Conservation (phyloP, 1,140 invertebrate genomes). For the Drosophila cardini region DNA sequence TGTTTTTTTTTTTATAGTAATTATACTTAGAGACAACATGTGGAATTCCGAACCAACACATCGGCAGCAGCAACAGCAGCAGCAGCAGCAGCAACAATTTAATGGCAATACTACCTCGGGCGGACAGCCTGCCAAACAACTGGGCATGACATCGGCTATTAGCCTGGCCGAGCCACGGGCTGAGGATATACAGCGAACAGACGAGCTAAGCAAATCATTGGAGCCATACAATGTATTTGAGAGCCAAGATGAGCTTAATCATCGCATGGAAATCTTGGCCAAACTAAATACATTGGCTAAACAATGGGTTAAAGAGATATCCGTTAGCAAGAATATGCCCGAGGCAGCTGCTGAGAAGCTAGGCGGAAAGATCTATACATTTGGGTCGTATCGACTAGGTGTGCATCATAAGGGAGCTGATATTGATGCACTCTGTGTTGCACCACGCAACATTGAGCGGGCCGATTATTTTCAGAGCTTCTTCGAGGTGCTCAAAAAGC, state of each 20-base stretch:
- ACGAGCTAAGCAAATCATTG: slow-evolving; percentile 92
- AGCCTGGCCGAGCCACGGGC: slow-evolving; percentile 94
- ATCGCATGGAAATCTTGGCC: slow-evolving; percentile 92
- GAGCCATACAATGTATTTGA: slow-evolving; percentile 97
- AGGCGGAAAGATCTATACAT: slow-evolving; percentile 99
- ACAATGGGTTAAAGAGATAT: slow-evolving; percentile 96
- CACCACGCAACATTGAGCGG: slow-evolving; percentile 97
- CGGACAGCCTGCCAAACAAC: slow-evolving; percentile 85
- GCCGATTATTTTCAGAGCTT: slow-evolving; percentile 98
- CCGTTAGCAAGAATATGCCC: slow-evolving; percentile 95
- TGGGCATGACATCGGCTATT: slow-evolving; percentile 97
- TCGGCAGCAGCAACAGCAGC: slow-evolving; percentile 53
- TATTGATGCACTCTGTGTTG: slow-evolving; percentile 99
- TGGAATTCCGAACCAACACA: slow-evolving; percentile 81
- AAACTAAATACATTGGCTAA: slow-evolving; percentile 96
- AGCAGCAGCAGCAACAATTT: slow-evolving; percentile 49
- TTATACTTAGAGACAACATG: slow-evolving; percentile 64
- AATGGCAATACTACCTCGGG: slow-evolving; percentile 75
- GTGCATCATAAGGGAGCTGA: slow-evolving; percentile 99
- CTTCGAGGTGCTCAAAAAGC: slow-evolving; percentile 94
- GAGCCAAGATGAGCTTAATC: slow-evolving; percentile 94
- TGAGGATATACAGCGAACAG: slow-evolving; percentile 92
- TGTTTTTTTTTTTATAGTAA: slow-evolving; percentile 39
- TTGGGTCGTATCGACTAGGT: slow-evolving; percentile 96
- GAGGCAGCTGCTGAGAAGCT: slow-evolving; percentile 93